Conservation (phyloP, 2,888 invertebrate genomes). For the Callosobruchus maculatus region DNA sequence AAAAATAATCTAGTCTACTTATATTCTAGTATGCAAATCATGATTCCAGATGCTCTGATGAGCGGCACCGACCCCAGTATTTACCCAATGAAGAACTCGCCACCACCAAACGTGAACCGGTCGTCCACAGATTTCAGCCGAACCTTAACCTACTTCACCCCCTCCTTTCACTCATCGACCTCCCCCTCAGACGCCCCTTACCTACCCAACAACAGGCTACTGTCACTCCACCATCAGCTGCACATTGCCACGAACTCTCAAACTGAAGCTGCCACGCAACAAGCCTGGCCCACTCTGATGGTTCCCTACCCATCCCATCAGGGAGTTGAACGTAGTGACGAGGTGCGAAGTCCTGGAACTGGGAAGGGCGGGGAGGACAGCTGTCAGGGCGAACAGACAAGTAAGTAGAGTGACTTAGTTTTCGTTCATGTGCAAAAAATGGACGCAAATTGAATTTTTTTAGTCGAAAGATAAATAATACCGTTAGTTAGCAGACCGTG, state of each 20-base stretch:
- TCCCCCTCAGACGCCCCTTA: conserved; percentile 32
- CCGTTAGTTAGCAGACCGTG: too few species aligned
- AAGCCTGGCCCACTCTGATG: conserved; percentile 56
- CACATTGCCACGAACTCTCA: conserved; percentile 45
- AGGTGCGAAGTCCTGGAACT: background rate
- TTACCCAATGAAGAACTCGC: background rate
- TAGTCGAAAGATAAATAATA: too few species aligned
- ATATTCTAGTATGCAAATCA: too few species aligned
- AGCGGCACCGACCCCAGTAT: background rate
- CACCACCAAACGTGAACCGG: background rate
- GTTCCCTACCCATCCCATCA: conserved; percentile 58
- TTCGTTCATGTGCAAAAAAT: too few species aligned
- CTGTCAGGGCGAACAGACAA: background rate
- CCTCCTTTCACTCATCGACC: conserved; percentile 31
- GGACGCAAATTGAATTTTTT: too few species aligned
- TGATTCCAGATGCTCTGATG: background rate
- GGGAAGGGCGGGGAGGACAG: background rate
- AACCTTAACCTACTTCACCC: conserved; percentile 31
- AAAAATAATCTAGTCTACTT: background rate
- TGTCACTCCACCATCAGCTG: conserved; percentile 53
- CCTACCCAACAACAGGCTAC: conserved; percentile 51
- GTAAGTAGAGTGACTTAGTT: background rate
- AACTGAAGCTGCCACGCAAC: background rate
- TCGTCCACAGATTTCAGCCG: conserved; percentile 22
- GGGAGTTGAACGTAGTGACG: conserved; percentile 3